These are phyloP conservation scores for Andrena praecox DNA, from an alignment of 2,888 invertebrate species.

Conservation along the genomic window DNA sequence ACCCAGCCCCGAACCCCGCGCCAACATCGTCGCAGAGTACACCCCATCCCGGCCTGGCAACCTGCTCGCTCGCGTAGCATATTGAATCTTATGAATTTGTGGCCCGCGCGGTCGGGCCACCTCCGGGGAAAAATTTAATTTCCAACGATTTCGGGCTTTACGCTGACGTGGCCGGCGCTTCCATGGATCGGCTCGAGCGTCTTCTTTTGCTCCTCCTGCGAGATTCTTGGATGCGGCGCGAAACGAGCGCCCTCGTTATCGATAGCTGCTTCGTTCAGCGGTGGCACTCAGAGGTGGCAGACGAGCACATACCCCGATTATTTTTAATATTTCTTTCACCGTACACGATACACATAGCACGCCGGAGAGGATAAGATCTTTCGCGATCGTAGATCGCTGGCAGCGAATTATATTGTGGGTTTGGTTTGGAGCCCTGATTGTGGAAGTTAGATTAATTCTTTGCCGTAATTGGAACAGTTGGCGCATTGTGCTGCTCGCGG, in stretches of 20 bases:
- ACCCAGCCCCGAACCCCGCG: conserved; percentile 35
- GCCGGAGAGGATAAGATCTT: too few relatives aligned
- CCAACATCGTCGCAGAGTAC: conserved; percentile 61
- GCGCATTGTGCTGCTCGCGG: too few relatives aligned
- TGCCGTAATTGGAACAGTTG: too few relatives aligned
- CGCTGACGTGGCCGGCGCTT: conserved; percentile 70
- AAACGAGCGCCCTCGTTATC: neutral
- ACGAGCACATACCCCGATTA: neutral
- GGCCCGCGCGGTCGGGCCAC: conserved; percentile 72
- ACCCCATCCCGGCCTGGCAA: conserved; percentile 57
- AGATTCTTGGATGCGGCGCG: neutral
- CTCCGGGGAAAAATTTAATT: conserved; percentile 81
- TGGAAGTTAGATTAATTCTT: too few relatives aligned
- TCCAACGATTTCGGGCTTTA: conserved; percentile 77
- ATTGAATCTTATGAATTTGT: conserved; percentile 84
- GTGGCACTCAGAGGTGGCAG: neutral
- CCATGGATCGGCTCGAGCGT: conserved; percentile 24
- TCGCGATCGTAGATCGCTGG: too few relatives aligned
- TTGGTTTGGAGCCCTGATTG: too few relatives aligned
- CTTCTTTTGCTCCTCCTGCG: conserved; percentile 30
- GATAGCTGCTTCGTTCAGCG: neutral
- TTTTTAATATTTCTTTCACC: neutral
- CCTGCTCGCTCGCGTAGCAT: conserved; percentile 77
- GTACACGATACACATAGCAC: too few relatives aligned
- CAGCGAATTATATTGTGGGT: too few relatives aligned